Evolutionary conservation across 2,113 vertebrate genomes (phyloP), one percentile per base, ranked within the genome.

Genomic region (Anguilla japonica): DNA sequence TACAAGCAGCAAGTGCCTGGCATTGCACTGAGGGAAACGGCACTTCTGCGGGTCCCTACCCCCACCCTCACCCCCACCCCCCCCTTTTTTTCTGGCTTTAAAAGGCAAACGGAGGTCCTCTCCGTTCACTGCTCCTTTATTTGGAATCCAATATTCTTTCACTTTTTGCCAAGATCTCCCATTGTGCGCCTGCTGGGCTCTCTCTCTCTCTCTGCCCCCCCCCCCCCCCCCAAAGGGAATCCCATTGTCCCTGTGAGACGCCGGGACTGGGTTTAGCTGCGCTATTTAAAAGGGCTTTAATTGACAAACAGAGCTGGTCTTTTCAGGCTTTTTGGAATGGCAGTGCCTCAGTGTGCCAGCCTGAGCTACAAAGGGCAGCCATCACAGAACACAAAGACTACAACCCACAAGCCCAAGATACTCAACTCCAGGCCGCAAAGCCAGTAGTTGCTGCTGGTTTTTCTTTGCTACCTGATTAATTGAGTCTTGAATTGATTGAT

Each of bases 21-120:
- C 18, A 67, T 26, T 75, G 26, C 71, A 75, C 11, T 75, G n/a
- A 20, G 71, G 71, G 71, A 22, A 22, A 34, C 8, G 71, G 29
- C 71, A 75, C n/a, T 75, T 29, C 26, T 29, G 2, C n/a, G 71
- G 71, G 26, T 11, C 26, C n/a, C n/a, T 67, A 34, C 34, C 34
- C 34, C 34, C 34, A 34, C 34, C 34, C 34, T 34, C 34, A 34
- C 34, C 34, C 34, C 34, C 34, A 34, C 34, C 34, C 34, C 34
- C 22, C 26, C 26, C 71, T 34, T 14, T 14, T 13, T 87, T 87
- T 90, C 88, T 89, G 90, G 89, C 90, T 90, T 90, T 90, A 82
- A 90, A 89, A 90, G 87, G 88, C 87, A 88, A 88, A 84, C 87
- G 88, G 90, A 88, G 90, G 87, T 90, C 89, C 90, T 87, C 84